Evolutionary conservation across 2,113 vertebrate genomes (phyloP), one percentile per base, ranked within the genome.

Genomic region (Percopsis transmontana): DNA sequence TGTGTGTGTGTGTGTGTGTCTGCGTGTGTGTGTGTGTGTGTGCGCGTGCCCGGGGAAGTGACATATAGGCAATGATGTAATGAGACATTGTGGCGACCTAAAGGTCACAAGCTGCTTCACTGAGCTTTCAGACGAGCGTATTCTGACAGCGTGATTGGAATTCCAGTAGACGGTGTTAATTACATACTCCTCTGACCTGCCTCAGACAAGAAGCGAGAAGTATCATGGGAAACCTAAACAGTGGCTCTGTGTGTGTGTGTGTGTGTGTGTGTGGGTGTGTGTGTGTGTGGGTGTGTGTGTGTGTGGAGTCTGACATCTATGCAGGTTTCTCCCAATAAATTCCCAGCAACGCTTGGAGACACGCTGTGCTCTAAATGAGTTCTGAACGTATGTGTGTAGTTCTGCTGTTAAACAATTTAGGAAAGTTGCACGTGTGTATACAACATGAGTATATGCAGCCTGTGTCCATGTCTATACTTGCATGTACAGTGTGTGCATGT

Each of bases 271-370:
- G 38, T 42, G 57, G 21, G 57, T 42, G 39, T 45, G 58, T 20
- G 57, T 21, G 18, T n/a, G 13, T 61, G 38, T 42, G 57, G 21
- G 57, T 42, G 39, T 45, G 58, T 20, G 57, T 21, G 18, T n/a
- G 13, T 61, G n/a, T n/a, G n/a, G n/a, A 59, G 41, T 38, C 2
- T 7, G 18, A 18, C 18, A 58, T 59, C 45, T 64, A 44, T 44
- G 51, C 61, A 12, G 12, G 44, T 27, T 41, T 71, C 72, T 50
- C 52, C 41, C 47, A 51, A 65, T 66, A 51, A 54, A n/a, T n/a
- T 23, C 21, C 5, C 50, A 16, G 48, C 1, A 8, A 55, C 59
- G 19, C 8, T 41, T 42, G 21, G 47, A 59, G 58, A 19, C 58
- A 27, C 40, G 38, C 19, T 1, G 10, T 18, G 4, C 45, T n/a